Conservation (phyloP, 2,797 vertebrate species). For the Lacerta agilis region DNA sequence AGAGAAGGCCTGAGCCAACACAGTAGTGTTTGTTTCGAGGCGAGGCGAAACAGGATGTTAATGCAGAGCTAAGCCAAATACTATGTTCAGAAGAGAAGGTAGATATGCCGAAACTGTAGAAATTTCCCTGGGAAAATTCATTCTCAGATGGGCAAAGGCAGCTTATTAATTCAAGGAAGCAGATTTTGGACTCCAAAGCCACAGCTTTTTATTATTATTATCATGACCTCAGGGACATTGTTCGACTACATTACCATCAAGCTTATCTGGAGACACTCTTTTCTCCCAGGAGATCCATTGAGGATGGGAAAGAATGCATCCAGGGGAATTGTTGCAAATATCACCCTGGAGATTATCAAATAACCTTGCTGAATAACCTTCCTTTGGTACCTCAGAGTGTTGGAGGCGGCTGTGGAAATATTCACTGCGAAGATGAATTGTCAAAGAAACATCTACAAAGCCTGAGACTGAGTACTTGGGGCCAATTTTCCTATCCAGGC, state of each 20-base stretch:
- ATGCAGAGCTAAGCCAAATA: not conserved
- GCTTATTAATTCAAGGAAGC: constrained; percentile 2
- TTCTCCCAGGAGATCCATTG: not conserved
- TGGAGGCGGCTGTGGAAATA: not conserved
- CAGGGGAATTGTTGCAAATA: not conserved
- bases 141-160: not conserved
- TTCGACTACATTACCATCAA: constrained; percentile 3
- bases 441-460: not conserved
- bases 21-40: constrained; percentile 7
- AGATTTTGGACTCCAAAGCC: constrained; percentile 20
- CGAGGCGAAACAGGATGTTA: not conserved
- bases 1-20: constrained; percentile 5
- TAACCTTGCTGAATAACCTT: constrained; percentile 21
- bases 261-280: not conserved
- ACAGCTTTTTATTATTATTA: no score
- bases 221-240: not conserved
- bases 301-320: constrained; percentile 4
- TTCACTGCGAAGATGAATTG: not conserved
- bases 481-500: not conserved
- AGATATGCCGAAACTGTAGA: not conserved
- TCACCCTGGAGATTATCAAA: not conserved
- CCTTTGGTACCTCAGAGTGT: not conserved
- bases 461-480: not conserved
- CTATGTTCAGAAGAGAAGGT: not conserved
- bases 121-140: not conserved